phyloP scores from a whole-genome alignment of 2,113 vertebrate genomes.

The Ceuthmochares aereus region DNA sequence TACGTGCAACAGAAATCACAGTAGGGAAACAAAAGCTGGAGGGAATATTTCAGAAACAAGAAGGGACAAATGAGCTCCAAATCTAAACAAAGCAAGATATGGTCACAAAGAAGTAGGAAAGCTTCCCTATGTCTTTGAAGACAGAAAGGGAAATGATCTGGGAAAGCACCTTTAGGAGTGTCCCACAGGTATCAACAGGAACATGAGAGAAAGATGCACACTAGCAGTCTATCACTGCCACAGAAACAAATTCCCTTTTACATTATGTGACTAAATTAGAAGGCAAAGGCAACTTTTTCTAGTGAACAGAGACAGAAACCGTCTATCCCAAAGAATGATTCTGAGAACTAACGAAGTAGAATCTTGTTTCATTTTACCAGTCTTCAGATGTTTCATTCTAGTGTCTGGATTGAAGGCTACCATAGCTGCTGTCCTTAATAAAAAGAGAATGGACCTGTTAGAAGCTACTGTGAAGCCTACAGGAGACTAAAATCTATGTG shows the following conservation, averaged over 20 bases:
- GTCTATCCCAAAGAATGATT: neutral
- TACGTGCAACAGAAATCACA: conserved; percentile 23
- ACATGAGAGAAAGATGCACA: neutral
- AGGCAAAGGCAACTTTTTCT: neutral
- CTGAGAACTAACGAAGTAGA: neutral
- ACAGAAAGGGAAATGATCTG: neutral
- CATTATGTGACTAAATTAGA: neutral
- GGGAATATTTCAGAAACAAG: conserved; percentile 8
- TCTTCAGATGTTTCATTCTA: neutral
- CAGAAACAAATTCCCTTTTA: neutral
- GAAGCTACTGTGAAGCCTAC: neutral
- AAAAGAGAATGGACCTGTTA: neutral
- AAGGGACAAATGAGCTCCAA: neutral
- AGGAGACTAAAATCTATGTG: neutral
- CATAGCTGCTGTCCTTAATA: fast-evolving
- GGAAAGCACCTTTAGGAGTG: neutral
- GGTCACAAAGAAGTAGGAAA: neutral
- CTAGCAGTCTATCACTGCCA: neutral
- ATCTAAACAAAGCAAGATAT: neutral
- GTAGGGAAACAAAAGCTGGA: conserved; percentile 13
- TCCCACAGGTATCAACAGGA: neutral
- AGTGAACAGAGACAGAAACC: neutral
- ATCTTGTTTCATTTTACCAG: neutral
- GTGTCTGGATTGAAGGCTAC: neutral
- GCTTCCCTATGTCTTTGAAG: neutral